Conservation (phyloP, 2,797 vertebrate genomes). For the Lithobates sylvaticus region DNA sequence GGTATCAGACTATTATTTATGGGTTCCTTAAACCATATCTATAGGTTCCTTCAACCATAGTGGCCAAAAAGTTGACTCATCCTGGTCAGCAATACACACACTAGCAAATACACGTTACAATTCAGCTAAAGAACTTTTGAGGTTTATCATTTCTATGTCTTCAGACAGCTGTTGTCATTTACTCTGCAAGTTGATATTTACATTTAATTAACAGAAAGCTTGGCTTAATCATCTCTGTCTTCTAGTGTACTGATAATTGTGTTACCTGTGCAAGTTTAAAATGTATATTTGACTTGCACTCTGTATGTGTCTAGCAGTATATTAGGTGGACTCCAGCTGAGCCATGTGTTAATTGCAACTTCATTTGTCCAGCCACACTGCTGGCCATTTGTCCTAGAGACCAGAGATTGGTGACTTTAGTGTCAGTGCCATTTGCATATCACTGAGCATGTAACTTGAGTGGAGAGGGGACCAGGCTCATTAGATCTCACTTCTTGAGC, state of each 20-base stretch:
- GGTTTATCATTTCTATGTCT: not conserved
- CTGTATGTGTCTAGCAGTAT: slow-evolving; percentile 18
- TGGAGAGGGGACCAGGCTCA: not conserved
- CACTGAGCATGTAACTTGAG: slow-evolving; percentile 12
- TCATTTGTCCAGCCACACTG: not conserved
- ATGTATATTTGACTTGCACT: slow-evolving; percentile 42
- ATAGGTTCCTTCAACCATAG: too few relatives aligned
- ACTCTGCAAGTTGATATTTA: not conserved
- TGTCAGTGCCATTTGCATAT: slow-evolving; percentile 45
- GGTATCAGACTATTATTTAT: too few relatives aligned
- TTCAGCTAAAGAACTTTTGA: not conserved
- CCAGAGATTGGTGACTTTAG: slow-evolving; percentile 18
- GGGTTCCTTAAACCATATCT: too few relatives aligned
- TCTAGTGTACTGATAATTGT: not conserved
- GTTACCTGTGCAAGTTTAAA: slow-evolving; percentile 55
- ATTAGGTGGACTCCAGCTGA: slow-evolving; percentile 44
- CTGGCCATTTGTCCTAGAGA: not conserved
- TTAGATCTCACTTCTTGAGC: slow-evolving; percentile 1
- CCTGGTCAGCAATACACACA: not conserved
- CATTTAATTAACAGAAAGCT: not conserved
- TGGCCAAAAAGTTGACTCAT: too few relatives aligned
- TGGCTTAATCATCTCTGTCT: slow-evolving; percentile 15
- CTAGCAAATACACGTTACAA: not conserved
- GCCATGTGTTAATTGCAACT: slow-evolving; percentile 27
- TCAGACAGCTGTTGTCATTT: not conserved